Evolutionary conservation across 2,113 vertebrate species (phyloP), one percentile per base, ranked within the genome.

Genomic region (Pungitius pungitius): DNA sequence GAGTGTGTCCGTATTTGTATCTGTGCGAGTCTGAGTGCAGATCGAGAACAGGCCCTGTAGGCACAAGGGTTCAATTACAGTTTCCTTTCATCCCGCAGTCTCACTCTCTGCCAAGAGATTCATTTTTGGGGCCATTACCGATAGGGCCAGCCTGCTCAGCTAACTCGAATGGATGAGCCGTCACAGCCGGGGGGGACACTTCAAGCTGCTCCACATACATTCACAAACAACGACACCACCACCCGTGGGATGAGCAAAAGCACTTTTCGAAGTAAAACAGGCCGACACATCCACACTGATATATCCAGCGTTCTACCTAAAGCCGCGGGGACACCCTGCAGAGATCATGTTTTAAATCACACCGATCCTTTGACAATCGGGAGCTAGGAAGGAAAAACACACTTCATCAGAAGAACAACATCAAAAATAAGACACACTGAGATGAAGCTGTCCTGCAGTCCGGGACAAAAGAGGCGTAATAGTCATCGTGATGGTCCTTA

Each of bases 101-200:
- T 84, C 82, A 63, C 68, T 85, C 77, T 58, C 66, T 87, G 87
- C 84, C 88, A 89, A 90, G 89, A 90, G 87, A 92, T 92, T 90
- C 82, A 92, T 92, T 93, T 93, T 85, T 88, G 86, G 91, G 83
- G 85, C 90, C 92, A 90, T 89, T 91, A 85, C 86, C 84, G 83
- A 82, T 37, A 83, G 59, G 77, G 73, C 64, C 69, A 27, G 84
- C 66, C 72, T 43, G 73, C 74, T 82, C 39, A 9, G 59, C 88
- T 90, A 92, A 91, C 85, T 87, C 72, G 58, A 90, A 92, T 88
- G 75, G 87, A 92, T 90, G 89, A 90, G 87, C 90, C 88, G 88
- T 90, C 87, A 91, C 64, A 80, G 81, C 66, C 40, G 3, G 51
- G 62, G 5, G 73, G 26, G 66, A 62, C 0, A 27, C 75, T 69